Evolutionary conservation across 2,113 vertebrate genomes (phyloP).

Genomic region (Otolemur garnettii): DNA sequence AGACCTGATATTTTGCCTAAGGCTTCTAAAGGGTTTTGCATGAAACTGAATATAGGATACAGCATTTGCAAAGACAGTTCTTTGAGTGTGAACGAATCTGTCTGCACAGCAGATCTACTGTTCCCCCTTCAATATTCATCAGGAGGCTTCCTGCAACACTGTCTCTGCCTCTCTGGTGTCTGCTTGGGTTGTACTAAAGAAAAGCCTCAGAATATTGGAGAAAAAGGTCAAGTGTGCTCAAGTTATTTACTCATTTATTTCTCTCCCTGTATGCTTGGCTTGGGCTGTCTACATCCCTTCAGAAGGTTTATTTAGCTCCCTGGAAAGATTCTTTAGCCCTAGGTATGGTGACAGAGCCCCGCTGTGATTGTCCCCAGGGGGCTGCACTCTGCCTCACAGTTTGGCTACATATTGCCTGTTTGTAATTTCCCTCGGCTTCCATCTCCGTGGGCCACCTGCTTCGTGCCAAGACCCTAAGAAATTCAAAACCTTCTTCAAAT

Average conservation of each 20-base stretch:
- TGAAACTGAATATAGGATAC: not conserved
- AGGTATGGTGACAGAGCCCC: not conserved
- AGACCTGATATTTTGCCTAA: not conserved
- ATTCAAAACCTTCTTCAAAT: not conserved
- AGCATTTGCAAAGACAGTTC: not conserved
- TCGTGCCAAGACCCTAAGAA: not conserved
- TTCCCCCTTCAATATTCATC: not conserved
- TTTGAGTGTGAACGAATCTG: not conserved
- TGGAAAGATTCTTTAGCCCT: not conserved
- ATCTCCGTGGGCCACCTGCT: not conserved
- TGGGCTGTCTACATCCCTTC: accelerated
- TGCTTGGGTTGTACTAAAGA: not conserved
- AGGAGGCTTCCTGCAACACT: not conserved
- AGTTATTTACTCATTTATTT: not conserved
- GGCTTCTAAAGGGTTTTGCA: not conserved
- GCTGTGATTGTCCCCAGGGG: too few relatives aligned
- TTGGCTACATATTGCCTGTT: not conserved
- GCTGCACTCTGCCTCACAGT: accelerated
- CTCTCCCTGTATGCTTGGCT: not conserved
- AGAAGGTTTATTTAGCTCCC: not conserved
- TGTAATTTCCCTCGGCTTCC: not conserved
- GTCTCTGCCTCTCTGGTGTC: not conserved
- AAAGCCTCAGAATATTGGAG: not conserved
- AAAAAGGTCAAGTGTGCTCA: not conserved
- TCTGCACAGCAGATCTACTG: accelerated